A percentile compares a stretch with the other conserved stretches of the same genome.
Evolutionary conservation across 2,888 invertebrate species (phyloP).

Genomic region (Apodemia zela): DNA sequence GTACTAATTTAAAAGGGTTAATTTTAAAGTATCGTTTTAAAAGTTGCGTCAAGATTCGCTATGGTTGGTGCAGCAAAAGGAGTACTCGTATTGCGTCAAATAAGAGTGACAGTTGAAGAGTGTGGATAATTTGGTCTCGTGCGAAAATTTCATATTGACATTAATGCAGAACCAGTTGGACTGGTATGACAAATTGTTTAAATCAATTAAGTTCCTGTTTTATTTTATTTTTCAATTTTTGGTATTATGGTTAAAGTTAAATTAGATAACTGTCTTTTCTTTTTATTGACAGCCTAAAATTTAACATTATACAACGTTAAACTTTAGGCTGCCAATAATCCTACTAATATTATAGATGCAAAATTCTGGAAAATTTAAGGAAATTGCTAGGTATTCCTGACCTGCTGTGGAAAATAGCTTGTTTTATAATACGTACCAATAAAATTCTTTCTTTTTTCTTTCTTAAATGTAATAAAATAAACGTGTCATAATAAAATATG

Average conservation of each 20-base stretch:
- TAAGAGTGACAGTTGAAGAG: conserved; percentile 67
- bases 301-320: no score
- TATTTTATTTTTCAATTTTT: not conserved
- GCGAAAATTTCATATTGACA: conserved; percentile 51
- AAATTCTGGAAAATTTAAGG: no score
- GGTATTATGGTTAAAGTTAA: not conserved
- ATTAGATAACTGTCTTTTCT: no score
- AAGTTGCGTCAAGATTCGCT: conserved; percentile 64
- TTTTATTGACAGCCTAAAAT: no score
- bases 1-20: conserved; percentile 54
- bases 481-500: no score
- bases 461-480: no score
- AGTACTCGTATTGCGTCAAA: conserved; percentile 60
- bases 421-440: no score
- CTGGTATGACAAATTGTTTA: conserved; percentile 42
- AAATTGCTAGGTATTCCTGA: no score
- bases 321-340: no score
- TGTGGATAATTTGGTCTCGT: conserved; percentile 66
- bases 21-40: conserved; percentile 65
- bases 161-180: conserved; percentile 31
- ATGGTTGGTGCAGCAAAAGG: conserved; percentile 54
- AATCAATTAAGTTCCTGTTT: conserved; percentile 32
- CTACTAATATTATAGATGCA: no score
- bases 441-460: no score
- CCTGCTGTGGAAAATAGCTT: no score